phyloP scores from a whole-genome alignment of 1,140 invertebrate genomes.

The Zaprionus vittiger region DNA sequence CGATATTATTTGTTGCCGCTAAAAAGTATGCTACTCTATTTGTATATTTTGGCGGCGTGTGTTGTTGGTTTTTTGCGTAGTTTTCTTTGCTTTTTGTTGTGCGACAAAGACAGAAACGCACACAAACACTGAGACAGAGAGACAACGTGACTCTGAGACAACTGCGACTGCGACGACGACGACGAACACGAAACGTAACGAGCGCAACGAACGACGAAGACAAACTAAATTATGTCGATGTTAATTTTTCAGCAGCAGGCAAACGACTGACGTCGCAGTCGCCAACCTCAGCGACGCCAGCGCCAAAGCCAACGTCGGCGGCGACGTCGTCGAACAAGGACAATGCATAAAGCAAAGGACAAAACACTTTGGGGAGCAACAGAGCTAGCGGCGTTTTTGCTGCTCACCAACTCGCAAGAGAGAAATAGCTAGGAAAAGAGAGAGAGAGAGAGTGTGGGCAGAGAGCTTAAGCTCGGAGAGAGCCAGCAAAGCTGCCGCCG shows the following conservation, averaged over 20 bases:
- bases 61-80: conserved; percentile 10
- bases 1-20: conserved; percentile 4
- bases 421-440: neutral
- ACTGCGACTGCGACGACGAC: conserved; percentile 18
- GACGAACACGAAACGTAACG: conserved; percentile 63
- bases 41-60: conserved; percentile 31
- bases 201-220: conserved; percentile 78
- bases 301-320: conserved; percentile 37
- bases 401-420: neutral
- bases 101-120: conserved; percentile 1
- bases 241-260: conserved; percentile 79
- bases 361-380: conserved; percentile 50
- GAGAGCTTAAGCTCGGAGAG: neutral
- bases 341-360: conserved; percentile 72
- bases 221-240: conserved; percentile 80
- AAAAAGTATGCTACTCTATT: conserved; percentile 48
- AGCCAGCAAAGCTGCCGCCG: neutral
- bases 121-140: neutral
- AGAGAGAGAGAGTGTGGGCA: neutral
- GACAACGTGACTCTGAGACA: conserved; percentile 6
- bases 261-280: conserved; percentile 56
- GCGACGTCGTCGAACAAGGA: conserved; percentile 54
- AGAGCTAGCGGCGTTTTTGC: conserved; percentile 27
- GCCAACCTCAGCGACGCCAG: conserved; percentile 25
- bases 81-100: conserved; percentile 30